Conservation (phyloP, 1,140 invertebrate genomes). For the Octopus sinensis region DNA sequence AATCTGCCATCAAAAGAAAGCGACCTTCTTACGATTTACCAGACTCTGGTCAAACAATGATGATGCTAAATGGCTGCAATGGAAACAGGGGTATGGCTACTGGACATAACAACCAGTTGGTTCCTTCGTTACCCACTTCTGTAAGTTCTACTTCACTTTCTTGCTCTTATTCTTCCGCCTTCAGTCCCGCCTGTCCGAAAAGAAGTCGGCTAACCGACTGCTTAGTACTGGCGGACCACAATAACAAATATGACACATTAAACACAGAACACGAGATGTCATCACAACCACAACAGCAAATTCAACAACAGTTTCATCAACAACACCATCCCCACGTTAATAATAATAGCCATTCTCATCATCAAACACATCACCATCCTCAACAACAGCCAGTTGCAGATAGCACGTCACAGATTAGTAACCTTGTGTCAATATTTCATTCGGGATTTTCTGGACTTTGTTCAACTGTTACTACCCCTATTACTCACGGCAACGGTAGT, state of each 20-base stretch:
- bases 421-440: constrained; percentile 50
- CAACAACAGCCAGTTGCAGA: not conserved
- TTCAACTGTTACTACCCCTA: not conserved
- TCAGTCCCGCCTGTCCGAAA: not conserved
- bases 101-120: not conserved
- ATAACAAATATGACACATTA: not conserved
- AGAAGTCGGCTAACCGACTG: not conserved
- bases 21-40: not conserved
- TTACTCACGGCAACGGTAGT: not conserved
- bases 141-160: not conserved
- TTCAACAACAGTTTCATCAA: not conserved
- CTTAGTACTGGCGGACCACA: not conserved
- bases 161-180: not conserved
- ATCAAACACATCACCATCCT: not conserved
- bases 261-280: not conserved
- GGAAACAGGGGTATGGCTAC: not conserved
- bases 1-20: not conserved
- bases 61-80: not conserved
- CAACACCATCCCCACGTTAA: not conserved
- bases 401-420: constrained; percentile 40
- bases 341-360: not conserved
- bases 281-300: not conserved
- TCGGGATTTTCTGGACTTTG: constrained; percentile 47
- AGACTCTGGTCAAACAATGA: not conserved
- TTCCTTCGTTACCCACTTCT: not conserved